Base-by-base conservation (phyloP, 2,797 vertebrate genomes). In the Fratercula arctica region DNA sequence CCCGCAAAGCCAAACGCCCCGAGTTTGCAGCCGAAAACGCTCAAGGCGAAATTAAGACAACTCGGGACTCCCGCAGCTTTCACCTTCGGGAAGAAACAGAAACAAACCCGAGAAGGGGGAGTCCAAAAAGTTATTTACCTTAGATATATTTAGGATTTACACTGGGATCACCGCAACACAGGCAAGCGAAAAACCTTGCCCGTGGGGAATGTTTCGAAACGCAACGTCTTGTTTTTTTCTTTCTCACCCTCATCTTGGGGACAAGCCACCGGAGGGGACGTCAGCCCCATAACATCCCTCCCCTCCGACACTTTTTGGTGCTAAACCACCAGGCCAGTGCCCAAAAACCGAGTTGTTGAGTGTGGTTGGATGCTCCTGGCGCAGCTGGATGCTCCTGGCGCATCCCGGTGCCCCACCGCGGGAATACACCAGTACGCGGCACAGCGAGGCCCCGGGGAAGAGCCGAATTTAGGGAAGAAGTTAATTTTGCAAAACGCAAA, bases 321-420 rank as follows among this genome's bases (percentile, higher is more conserved):
- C 82, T 79, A 48, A 87, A 72, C 7, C 35, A 48, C 20, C n/a
- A 11, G 43, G 12, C 41, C 37, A 87, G 31, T 18, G 0, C 28
- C 81, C 51, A 6, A 77, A 77, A 91, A 16, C 13, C 28, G 23
- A 75, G 51, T 9, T 8, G 3, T 1, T 10, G 45, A 56, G 70
- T 6, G 16, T 53, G 75, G 59, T 33, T 79, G 50, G 68, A 23
- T 57, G 50, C 64, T 74, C 61, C 53, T 4, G 11, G 25, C 3
- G 7, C 6, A 56, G 76, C 70, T 79, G 50, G 68, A 23, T 57
- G 50, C 64, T 74, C 61, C 53, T 4, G 11, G 25, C 3, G 7
- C 6, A 56, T 28, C 70, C 69, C 33, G 1, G 19, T 9, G 39
- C n/a, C 73, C 53, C 48, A 20, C 31, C 0, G 0, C 0, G 4